Percentiles rank a stretch among this genome's conserved stretches.
Evolutionary conservation across 2,888 invertebrate genomes (phyloP).

Genomic region (Oasisia sp.): DNA sequence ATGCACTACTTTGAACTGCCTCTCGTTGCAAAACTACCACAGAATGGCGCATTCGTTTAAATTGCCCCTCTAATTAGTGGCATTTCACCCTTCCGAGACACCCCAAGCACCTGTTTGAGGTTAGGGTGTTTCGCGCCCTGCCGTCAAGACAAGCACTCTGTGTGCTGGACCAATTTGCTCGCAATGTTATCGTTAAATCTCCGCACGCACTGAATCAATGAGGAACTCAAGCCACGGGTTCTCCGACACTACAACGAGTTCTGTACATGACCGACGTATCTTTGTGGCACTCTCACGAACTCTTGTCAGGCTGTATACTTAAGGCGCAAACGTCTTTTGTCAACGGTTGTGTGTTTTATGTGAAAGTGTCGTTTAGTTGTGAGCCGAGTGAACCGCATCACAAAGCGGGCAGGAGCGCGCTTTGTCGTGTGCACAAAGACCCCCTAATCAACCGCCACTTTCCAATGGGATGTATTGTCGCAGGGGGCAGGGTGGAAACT

Average conservation of each 20-base stretch:
- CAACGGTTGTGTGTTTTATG: neutral
- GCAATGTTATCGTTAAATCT: constrained; percentile 13
- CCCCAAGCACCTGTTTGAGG: neutral
- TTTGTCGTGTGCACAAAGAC: neutral
- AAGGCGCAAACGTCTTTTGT: neutral
- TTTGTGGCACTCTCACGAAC: neutral
- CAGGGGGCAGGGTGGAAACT: constrained; percentile 12
- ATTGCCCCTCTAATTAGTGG: constrained; percentile 17
- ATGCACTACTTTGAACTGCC: neutral
- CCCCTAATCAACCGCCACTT: neutral
- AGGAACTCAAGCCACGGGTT: neutral
- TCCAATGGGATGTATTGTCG: neutral
- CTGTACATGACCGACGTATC: neutral
- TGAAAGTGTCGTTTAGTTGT: constrained; percentile 6
- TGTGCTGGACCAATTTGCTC: neutral
- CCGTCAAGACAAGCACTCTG: neutral
- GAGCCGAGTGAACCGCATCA: neutral
- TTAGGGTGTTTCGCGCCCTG: neutral
- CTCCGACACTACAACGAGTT: neutral
- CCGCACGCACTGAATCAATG: neutral
- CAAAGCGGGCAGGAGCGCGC: neutral
- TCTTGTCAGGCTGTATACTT: neutral
- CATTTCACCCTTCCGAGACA: neutral
- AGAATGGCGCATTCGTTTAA: neutral
- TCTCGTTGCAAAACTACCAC: neutral